Evolutionary conservation across 2,113 vertebrate species (phyloP).

Genomic region (Psophia crepitans): DNA sequence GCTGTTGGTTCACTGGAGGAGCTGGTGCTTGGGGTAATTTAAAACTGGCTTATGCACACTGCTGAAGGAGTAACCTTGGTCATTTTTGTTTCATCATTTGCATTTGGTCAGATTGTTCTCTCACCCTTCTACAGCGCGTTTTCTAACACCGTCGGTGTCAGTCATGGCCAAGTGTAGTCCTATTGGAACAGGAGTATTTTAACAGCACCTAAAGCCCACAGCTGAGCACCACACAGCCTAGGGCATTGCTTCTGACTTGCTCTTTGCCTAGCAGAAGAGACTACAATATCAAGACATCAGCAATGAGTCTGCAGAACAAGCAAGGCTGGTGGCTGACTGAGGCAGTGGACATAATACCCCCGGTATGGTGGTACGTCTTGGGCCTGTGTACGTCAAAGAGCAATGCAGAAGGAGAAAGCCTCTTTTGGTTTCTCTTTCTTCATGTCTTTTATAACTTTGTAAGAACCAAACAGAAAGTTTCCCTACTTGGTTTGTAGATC

Average conservation of each 20-base stretch:
- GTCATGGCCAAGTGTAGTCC: not conserved
- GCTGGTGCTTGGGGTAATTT: not conserved
- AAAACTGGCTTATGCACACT: not conserved
- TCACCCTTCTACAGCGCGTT: not conserved
- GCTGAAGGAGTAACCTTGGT: not conserved
- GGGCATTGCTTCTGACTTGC: too few species aligned
- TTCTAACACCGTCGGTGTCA: not conserved
- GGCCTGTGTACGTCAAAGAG: not conserved
- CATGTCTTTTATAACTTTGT: not conserved
- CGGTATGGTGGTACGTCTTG: rapidly evolving
- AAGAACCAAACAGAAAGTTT: not conserved
- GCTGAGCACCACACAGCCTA: not conserved
- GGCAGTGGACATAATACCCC: not conserved
- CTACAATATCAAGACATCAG: not conserved
- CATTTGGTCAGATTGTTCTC: not conserved
- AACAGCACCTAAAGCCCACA: not conserved
- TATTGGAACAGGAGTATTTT: not conserved
- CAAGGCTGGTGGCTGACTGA: not conserved
- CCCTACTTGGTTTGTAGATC: not conserved
- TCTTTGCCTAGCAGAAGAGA: not conserved
- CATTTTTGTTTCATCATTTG: not conserved
- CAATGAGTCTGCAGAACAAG: not conserved
- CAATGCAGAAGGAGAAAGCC: not conserved
- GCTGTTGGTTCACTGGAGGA: not conserved
- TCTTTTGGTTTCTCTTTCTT: not conserved